These are phyloP conservation scores for Phoxinus phoxinus DNA, from an alignment of 2,113 vertebrate genomes.

Conservation along the genomic window DNA sequence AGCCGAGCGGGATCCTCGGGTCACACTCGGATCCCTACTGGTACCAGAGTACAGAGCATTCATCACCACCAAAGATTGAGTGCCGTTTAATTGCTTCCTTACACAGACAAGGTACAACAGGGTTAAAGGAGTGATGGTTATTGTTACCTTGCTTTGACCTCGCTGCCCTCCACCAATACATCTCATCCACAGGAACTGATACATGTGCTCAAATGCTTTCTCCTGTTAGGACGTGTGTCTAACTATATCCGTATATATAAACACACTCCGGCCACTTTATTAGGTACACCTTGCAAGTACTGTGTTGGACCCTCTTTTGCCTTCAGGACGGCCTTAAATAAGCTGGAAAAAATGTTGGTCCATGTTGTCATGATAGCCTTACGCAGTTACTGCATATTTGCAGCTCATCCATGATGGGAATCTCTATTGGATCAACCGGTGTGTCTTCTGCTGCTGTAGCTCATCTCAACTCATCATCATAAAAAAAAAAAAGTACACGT, in stretches of 20 bases:
- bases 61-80: constrained; percentile 45
- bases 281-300: no score
- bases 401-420: no score
- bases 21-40: constrained; percentile 45
- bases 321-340: no score
- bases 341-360: no score
- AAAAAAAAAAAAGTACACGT: no score
- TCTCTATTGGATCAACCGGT: no score
- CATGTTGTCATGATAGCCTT: no score
- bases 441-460: no score
- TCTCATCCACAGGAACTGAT: constrained; percentile 3
- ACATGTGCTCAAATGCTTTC: not conserved
- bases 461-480: no score
- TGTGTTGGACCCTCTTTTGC: no score
- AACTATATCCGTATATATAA: not conserved
- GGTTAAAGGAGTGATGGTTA: constrained; percentile 41
- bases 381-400: no score
- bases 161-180: not conserved
- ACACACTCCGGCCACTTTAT: no score
- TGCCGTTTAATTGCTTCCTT: constrained; percentile 59
- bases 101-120: constrained; percentile 43
- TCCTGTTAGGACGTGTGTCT: not conserved
- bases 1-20: constrained; percentile 35
- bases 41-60: constrained; percentile 40
- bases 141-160: constrained; percentile 22